A percentile compares a stretch with the other conserved stretches of the same genome.
Evolutionary conservation across 2,797 vertebrate genomes (phyloP).

Genomic region (Helostoma temminkii): DNA sequence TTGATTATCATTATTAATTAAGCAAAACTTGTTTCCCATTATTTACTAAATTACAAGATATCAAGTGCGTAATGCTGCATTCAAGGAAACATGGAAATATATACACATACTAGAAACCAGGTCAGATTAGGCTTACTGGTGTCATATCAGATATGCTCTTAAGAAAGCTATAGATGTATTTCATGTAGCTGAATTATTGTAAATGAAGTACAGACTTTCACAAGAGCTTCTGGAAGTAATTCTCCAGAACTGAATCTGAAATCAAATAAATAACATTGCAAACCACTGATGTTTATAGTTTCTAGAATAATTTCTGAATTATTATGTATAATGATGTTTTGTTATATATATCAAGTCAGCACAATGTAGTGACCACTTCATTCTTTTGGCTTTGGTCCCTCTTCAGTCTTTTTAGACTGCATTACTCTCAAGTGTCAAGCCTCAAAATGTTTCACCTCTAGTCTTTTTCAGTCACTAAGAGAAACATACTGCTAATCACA

Average conservation of each 20-base stretch:
- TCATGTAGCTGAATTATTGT: slow-evolving; percentile 31
- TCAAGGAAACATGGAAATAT: slow-evolving; percentile 29
- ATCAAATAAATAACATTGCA: slow-evolving; percentile 9
- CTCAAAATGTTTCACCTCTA: slow-evolving; percentile 19
- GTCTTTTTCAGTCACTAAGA: slow-evolving; percentile 5
- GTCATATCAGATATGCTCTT: slow-evolving; percentile 29
- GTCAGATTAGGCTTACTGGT: slow-evolving; percentile 41
- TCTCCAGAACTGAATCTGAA: slow-evolving; percentile 25
- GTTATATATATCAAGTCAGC: neutral
- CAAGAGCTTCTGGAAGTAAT: neutral
- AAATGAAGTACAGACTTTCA: slow-evolving; percentile 19
- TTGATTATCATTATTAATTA: neutral
- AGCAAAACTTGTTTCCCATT: neutral
- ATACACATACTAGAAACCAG: slow-evolving; percentile 17
- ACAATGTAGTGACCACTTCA: slow-evolving; percentile 10
- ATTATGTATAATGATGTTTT: too few relatives aligned
- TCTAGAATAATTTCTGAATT: too few relatives aligned
- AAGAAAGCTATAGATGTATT: slow-evolving; percentile 12
- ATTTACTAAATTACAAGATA: slow-evolving; percentile 13
- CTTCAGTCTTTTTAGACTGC: slow-evolving; percentile 20
- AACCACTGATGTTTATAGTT: slow-evolving; percentile 5
- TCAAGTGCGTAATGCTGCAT: too few relatives aligned
- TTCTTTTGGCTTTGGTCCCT: neutral
- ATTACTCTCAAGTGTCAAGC: slow-evolving; percentile 28
- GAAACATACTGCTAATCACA: slow-evolving; percentile 3